Base-by-base conservation (phyloP, 2,797 vertebrate genomes). In the Enteromius afrohamiltoni region DNA sequence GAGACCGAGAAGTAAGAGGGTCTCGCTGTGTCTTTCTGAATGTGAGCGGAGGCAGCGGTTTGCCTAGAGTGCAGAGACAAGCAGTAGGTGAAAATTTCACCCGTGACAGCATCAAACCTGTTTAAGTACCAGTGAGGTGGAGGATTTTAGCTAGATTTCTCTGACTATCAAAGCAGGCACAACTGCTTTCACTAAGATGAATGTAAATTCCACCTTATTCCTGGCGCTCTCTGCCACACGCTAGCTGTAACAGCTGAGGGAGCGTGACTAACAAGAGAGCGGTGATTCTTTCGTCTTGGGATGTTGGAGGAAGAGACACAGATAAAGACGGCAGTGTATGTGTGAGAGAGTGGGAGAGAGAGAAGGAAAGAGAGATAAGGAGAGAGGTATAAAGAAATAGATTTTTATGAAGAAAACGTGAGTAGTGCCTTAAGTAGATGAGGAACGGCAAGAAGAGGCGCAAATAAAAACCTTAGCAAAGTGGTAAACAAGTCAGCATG, bases 31-130 rank as follows among this genome's bases (percentile, higher is more conserved):
- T n/a, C 42, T 82, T 65, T 14, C 14, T 49, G 60, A 80, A 26
- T 70, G 42, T 45, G 45, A 68, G 29, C 6, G 17, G 65, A 65
- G 65, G 78, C 70, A 62, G 26, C 26, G 21, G 9, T 76, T n/a
- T 23, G 47, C n/a, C n/a, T 13, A 34, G 37, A 31, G 64, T 42
- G 14, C 45, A 67, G 64, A 34, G 67, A 53, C 3, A 16, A 65
- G 79, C 79, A 68, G 78, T 73, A 47, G 79, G 82, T 75, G 82
- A 69, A 79, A 82, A 85, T 76, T 79, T 79, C 53, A 79, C 79
- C 79, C 62, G 2, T 51, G 76, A 74, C 76, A 45, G 79, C 69
- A 85, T 60, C 62, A 65, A 62, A 77, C 60, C 75, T 68, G 79
- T 51, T 58, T 74, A 82, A 85, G 75, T 58, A 71, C 4, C 21